Percentiles rank a stretch among this genome's conserved stretches.
Evolutionary conservation across 2,888 invertebrate species (phyloP).

Genomic region (Iphiclides podalirius): DNA sequence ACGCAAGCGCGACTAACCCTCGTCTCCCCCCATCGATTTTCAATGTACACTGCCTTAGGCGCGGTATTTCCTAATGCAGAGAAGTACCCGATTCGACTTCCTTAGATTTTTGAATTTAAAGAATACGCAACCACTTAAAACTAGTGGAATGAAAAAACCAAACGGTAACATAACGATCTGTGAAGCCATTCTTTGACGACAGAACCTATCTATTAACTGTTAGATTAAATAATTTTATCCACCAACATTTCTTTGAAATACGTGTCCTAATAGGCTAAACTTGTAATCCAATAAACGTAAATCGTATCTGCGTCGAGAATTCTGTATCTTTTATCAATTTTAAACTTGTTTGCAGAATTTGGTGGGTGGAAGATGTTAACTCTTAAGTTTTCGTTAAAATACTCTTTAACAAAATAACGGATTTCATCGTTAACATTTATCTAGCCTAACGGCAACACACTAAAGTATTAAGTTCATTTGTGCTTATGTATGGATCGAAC

Average conservation of each 20-base stretch:
- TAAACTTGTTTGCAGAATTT: background rate
- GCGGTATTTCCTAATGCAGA: conserved; percentile 70
- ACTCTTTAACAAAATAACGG: too few relatives aligned
- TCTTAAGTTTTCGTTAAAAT: too few relatives aligned
- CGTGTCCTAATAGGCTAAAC: conserved; percentile 5
- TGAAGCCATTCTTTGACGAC: background rate
- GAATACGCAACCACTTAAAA: conserved; percentile 29
- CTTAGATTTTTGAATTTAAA: conserved; percentile 52
- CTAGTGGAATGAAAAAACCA: background rate
- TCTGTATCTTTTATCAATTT: background rate
- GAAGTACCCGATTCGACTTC: conserved; percentile 55
- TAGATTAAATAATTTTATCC: too few relatives aligned
- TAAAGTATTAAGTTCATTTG: too few relatives aligned
- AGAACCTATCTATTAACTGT: too few relatives aligned
- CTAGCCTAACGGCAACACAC: too few relatives aligned
- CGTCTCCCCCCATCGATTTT: conserved; percentile 69
- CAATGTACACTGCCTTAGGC: conserved; percentile 57
- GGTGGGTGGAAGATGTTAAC: background rate
- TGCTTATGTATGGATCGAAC: too few relatives aligned
- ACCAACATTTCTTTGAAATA: conserved; percentile 2
- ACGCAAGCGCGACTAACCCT: conserved; percentile 53
- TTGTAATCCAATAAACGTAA: conserved; percentile 12
- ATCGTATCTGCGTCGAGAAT: background rate
- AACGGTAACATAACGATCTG: background rate
- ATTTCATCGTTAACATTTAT: too few relatives aligned